phyloP scores from a whole-genome alignment of 92 coral and sea anemone species.

The Heteractis magnifica region DNA sequence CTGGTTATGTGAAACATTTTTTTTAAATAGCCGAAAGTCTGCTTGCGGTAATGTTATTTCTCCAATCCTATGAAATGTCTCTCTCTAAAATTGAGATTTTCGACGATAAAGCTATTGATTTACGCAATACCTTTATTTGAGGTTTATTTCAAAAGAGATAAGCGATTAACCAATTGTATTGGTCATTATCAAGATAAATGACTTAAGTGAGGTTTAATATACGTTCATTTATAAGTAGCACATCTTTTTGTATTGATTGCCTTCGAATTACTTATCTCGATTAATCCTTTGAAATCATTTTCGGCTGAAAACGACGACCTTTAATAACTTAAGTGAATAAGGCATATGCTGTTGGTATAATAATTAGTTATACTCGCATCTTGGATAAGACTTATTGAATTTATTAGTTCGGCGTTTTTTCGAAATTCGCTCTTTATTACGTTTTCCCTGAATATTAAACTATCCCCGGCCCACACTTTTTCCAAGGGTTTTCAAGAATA shows the following conservation, averaged over 20 bases:
- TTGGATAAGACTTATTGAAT: too few relatives aligned
- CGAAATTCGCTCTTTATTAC: too few relatives aligned
- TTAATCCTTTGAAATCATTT: background rate
- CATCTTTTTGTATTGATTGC: background rate
- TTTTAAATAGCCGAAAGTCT: background rate
- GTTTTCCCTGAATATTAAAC: too few relatives aligned
- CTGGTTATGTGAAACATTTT: background rate
- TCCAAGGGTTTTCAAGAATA: too few relatives aligned
- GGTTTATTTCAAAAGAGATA: constrained; percentile 3
- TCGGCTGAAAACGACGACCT: background rate
- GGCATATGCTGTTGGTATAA: too few relatives aligned
- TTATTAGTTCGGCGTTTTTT: too few relatives aligned
- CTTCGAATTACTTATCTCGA: background rate
- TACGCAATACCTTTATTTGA: constrained; percentile 1
- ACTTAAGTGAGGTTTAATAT: background rate
- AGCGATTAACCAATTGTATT: constrained; percentile 14
- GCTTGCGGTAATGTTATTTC: background rate
- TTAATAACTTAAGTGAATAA: background rate
- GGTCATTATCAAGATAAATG: constrained; percentile 13
- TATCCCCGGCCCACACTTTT: too few relatives aligned
- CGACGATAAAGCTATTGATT: constrained; percentile 27
- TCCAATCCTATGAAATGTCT: background rate
- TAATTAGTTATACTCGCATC: too few relatives aligned
- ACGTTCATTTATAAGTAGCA: background rate
- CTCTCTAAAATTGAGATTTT: constrained; percentile 8